phyloP scores from a whole-genome alignment of 2,113 vertebrate species.

The Brachyistius frenatus region DNA sequence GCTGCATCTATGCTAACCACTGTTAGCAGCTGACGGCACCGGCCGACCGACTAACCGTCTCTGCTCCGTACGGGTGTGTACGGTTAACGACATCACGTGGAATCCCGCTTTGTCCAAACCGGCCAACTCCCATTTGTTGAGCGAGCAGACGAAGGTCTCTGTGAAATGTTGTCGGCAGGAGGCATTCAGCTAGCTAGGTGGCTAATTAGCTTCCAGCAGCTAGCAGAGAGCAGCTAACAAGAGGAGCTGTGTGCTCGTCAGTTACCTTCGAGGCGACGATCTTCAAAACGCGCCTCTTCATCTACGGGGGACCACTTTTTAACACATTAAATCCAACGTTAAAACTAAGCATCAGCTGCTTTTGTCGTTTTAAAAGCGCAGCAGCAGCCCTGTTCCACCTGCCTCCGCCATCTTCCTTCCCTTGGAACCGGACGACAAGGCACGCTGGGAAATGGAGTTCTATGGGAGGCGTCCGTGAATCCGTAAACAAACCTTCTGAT shows the following conservation, averaged over 20 bases:
- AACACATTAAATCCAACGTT: neutral
- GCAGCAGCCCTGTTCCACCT: slow-evolving; percentile 76
- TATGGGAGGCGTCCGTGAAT: neutral
- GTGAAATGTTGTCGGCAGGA: no score
- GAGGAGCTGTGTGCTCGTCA: neutral
- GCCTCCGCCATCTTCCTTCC: slow-evolving; percentile 85
- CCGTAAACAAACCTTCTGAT: no score
- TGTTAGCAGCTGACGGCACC: no score
- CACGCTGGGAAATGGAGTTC: slow-evolving; percentile 66
- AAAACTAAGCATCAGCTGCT: slow-evolving; percentile 2
- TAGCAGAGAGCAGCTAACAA: slow-evolving; percentile 21
- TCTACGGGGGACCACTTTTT: neutral
- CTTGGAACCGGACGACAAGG: slow-evolving; percentile 52
- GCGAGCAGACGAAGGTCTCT: no score
- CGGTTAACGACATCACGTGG: no score
- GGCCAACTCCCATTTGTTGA: no score
- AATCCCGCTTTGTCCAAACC: no score
- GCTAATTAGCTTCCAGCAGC: slow-evolving; percentile 42
- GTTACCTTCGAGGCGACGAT: slow-evolving; percentile 38
- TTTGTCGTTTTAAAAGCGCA: slow-evolving; percentile 64
- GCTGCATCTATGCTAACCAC: no score
- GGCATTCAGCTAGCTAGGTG: slow-evolving; percentile 7
- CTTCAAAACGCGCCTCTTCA: neutral
- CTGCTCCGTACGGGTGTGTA: no score
- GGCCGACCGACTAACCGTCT: no score